Evolutionary conservation across 1,140 invertebrate species (phyloP).

Genomic region (Diuraphis noxia): DNA sequence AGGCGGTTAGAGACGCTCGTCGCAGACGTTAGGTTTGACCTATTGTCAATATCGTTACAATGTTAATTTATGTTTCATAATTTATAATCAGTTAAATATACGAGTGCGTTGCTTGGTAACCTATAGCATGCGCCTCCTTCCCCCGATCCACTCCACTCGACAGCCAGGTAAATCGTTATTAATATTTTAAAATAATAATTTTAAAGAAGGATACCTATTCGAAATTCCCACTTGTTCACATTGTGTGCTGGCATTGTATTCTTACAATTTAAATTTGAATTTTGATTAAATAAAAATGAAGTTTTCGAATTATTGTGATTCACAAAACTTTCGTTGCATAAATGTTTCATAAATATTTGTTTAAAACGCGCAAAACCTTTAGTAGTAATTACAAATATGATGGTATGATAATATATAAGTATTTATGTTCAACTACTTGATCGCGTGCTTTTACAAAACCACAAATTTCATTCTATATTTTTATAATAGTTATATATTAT

Average conservation of each 20-base stretch:
- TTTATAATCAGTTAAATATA: neutral
- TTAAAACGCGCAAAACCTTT: neutral
- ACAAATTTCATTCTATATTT: neutral
- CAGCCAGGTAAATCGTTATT: neutral
- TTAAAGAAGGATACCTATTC: conserved; percentile 3
- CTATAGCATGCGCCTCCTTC: neutral
- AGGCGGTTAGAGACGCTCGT: neutral
- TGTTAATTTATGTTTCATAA: conserved; percentile 32
- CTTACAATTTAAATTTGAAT: neutral
- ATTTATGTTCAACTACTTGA: neutral
- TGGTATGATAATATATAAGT: neutral
- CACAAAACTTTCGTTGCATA: neutral
- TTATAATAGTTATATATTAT: too few relatives aligned
- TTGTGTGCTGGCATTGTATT: neutral
- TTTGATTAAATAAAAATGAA: neutral
- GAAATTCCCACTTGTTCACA: neutral
- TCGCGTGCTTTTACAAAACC: neutral
- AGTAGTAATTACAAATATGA: neutral
- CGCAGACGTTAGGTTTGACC: neutral
- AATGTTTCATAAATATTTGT: conserved; percentile 9
- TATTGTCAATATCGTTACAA: conserved; percentile 31
- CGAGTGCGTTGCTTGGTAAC: conserved; percentile 24
- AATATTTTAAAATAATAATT: conserved; percentile 36
- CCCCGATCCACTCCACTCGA: neutral
- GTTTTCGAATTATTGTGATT: conserved; percentile 8